Evolutionary conservation across 2,888 invertebrate genomes (phyloP).

Genomic region (Cheilosia vulpina): DNA sequence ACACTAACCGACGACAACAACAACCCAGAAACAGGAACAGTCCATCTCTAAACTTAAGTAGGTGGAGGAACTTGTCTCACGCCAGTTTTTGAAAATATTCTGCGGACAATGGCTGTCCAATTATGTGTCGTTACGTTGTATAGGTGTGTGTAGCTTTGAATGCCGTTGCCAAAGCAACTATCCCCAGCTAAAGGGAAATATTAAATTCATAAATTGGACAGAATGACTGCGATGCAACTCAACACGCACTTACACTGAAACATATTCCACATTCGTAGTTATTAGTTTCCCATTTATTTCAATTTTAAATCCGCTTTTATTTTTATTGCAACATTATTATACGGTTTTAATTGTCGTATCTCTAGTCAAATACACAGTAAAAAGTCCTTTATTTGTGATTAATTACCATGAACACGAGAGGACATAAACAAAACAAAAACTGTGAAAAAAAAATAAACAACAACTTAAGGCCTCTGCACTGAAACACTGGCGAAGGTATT

Average conservation of each 20-base stretch:
- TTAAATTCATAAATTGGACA: background rate
- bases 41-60: background rate
- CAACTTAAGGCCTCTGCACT: background rate
- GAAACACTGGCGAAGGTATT: constrained; percentile 1
- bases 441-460: constrained; percentile 5
- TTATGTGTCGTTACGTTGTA: background rate
- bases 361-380: constrained; percentile 8
- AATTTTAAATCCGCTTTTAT: constrained; percentile 53
- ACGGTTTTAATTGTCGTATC: constrained; percentile 12
- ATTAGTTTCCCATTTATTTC: background rate
- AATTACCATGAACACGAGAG: constrained; percentile 40
- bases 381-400: constrained; percentile 52
- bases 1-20: constrained; percentile 36
- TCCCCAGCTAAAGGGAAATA: background rate
- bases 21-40: background rate
- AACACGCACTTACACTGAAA: constrained; percentile 25
- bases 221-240: background rate
- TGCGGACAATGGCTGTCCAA: constrained; percentile 37
- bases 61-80: background rate
- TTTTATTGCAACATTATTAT: constrained; percentile 45
- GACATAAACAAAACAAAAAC: constrained; percentile 5
- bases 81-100: constrained; percentile 10
- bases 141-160: background rate
- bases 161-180: constrained; percentile 9
- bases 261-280: constrained; percentile 38